Percentiles rank a stretch among this genome's conserved stretches.
Conservation (phyloP, 2,113 vertebrate species). For the Picathartes gymnocephalus region DNA sequence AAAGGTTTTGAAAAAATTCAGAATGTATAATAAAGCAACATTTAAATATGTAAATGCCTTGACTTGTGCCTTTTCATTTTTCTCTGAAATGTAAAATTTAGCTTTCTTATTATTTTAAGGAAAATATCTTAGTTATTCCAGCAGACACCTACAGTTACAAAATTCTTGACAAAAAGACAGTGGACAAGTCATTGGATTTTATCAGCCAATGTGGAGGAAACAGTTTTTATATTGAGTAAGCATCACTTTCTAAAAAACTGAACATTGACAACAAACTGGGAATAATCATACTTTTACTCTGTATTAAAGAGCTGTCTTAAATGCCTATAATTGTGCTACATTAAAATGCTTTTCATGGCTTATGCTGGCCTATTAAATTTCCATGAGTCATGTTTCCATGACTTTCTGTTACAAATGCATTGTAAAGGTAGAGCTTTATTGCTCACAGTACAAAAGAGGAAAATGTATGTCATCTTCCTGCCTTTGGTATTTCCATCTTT, state of each 20-base stretch:
- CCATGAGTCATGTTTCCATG: constrained; percentile 10
- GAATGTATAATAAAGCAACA: neutral
- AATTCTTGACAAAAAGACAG: constrained; percentile 76
- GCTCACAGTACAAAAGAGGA: neutral
- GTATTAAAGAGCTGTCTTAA: neutral
- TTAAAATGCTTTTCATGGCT: neutral
- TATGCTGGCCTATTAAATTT: neutral
- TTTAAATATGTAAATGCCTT: neutral
- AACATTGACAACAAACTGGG: neutral
- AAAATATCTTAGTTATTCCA: constrained; percentile 83
- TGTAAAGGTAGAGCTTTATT: constrained; percentile 11
- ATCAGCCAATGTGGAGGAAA: constrained; percentile 83
- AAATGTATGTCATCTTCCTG: constrained; percentile 7
- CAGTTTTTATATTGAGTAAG: constrained; percentile 88
- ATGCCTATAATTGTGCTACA: neutral
- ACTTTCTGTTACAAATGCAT: neutral
- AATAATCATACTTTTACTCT: neutral
- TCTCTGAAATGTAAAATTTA: constrained; percentile 17
- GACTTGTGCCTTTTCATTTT: neutral
- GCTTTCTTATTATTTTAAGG: constrained; percentile 72
- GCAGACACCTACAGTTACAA: constrained; percentile 79
- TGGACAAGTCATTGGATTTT: constrained; percentile 87
- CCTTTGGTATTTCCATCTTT: constrained; percentile 34
- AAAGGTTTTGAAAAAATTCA: neutral
- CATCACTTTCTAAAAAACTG: neutral